Percentiles rank a stretch among this genome's conserved stretches.
These are phyloP conservation scores for Peromyscus attwateri DNA, from an alignment of 2,797 vertebrate species.

Conservation along the genomic window DNA sequence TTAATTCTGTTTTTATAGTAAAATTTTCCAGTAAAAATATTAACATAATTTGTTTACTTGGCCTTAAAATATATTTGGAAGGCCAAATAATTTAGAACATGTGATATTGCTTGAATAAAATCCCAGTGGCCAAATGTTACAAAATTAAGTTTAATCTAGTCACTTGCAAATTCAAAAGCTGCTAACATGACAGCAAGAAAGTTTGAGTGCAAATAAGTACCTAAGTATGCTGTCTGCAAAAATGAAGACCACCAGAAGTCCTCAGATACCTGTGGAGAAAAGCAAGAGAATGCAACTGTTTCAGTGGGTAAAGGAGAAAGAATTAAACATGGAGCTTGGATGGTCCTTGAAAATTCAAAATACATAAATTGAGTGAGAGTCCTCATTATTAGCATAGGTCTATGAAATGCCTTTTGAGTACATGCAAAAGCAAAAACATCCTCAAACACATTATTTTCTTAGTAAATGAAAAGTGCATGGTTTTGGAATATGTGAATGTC, in stretches of 20 bases:
- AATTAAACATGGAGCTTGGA: neutral
- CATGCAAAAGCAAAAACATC: neutral
- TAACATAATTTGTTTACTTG: neutral
- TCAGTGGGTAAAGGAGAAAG: neutral
- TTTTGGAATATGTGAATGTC: neutral
- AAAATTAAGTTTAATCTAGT: neutral
- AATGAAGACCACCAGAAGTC: neutral
- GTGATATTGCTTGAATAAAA: neutral
- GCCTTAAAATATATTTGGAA: slow-evolving; percentile 4
- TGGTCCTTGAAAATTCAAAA: neutral
- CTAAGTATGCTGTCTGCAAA: neutral
- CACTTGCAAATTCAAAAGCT: neutral
- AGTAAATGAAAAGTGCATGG: neutral
- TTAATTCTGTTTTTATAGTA: neutral
- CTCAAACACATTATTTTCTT: neutral
- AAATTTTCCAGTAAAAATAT: slow-evolving; percentile 1
- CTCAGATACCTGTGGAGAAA: neutral
- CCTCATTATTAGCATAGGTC: neutral
- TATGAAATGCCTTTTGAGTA: neutral
- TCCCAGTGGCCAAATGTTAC: neutral
- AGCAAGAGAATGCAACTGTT: neutral
- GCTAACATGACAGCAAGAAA: neutral
- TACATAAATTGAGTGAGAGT: neutral
- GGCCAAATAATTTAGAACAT: neutral
- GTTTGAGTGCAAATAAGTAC: neutral